Evolutionary conservation across 1,140 invertebrate species (phyloP), one percentile per base, ranked within the genome.

Genomic region (Atta cephalotes): DNA sequence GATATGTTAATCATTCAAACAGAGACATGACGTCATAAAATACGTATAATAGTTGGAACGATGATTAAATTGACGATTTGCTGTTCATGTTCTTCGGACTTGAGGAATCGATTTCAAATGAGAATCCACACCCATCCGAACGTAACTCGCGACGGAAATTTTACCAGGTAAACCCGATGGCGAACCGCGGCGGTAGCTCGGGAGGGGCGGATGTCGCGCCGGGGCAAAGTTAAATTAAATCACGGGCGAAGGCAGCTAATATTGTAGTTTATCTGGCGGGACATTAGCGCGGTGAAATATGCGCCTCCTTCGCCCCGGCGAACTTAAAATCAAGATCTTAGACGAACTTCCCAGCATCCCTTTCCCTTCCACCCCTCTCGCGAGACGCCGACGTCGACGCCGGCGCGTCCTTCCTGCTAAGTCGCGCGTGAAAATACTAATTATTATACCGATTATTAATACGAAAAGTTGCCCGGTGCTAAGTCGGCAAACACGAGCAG

Each of bases 401-500:
- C 60, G 86, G 72, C 82, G 90, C 92, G 92, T 94, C 93, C 92
- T 95, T 93, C 92, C 94, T 93, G 94, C 92, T 93, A 94, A 95
- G 93, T 95, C 94, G 94, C 93, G 93, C 94, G 94, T 95, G 95
- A 95, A 95, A 95, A 95, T 95, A 95, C 94, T 95, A 95, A 95
- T 95, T 95, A 95, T 95, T 95, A 94, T 93, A 93, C 93, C 92
- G 94, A 95, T 95, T 95, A 95, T 95, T 95, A 95, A 95, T 95
- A 94, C 89, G 94, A 95, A 95, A 95, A 95, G 92, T 95, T 95
- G 84, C 45, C 62, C 62, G 72, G 56, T 62, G 68, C 71, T 90
- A 72, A 87, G 82, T 86, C 79, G 58, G 28, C 31, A 84, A 58
- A 63, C 78, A 25, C 65, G 68, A 84, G 68, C 18, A 63, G 80